Conservation (phyloP, 64 coral and sea anemone species). For the Stichodactyla mertensii region DNA sequence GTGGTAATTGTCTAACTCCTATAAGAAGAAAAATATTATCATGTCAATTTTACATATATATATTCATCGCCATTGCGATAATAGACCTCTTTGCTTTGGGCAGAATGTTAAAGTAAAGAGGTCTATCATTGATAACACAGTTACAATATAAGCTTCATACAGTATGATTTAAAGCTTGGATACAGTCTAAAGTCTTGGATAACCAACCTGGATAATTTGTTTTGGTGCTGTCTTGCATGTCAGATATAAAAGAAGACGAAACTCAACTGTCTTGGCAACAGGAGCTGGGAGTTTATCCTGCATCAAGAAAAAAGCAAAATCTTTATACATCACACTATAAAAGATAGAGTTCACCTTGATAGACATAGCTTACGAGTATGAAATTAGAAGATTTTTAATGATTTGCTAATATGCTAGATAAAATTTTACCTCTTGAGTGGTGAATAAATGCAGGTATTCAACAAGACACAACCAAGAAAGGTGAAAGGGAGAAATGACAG, state of each 20-base stretch:
- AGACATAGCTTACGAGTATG: no score
- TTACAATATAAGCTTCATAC: no score
- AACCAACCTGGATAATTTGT: slow-evolving; percentile 59
- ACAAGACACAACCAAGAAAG: slow-evolving; percentile 85
- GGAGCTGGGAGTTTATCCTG: slow-evolving; percentile 64
- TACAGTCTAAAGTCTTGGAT: not conserved
- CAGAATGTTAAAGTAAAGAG: no score
- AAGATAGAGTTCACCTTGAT: no score
- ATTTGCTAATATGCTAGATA: no score
- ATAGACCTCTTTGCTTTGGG: no score
- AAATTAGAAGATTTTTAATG: no score
- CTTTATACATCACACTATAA: no score
- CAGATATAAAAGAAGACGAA: slow-evolving; percentile 61
- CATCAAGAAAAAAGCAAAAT: not conserved
- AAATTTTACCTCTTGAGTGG: slow-evolving; percentile 54
- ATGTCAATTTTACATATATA: not conserved
- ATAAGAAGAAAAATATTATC: slow-evolving; percentile 15
- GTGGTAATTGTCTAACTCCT: slow-evolving; percentile 92
- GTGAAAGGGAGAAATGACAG: slow-evolving; percentile 82
- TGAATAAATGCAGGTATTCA: slow-evolving; percentile 72
- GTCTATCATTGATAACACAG: no score
- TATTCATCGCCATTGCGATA: no score
- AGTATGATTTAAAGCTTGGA: not conserved
- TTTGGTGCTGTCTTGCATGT: slow-evolving; percentile 63
- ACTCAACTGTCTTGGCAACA: slow-evolving; percentile 50